Base-by-base conservation (phyloP, 1,140 invertebrate species). In the Drosophila lini region DNA sequence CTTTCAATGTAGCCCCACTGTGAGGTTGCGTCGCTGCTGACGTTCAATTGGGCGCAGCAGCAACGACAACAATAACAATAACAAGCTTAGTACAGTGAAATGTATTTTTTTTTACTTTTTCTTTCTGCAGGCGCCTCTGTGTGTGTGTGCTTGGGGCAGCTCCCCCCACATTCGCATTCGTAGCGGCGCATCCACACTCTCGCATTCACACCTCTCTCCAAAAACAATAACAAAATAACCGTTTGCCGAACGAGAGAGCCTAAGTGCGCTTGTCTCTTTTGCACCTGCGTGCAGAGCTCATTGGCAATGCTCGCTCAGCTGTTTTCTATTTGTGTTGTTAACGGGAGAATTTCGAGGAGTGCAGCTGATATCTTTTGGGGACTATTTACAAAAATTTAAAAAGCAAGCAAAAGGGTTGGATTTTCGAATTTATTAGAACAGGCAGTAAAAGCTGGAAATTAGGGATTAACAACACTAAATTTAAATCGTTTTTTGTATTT, bases 11-110 rank as follows among this genome's bases (percentile, higher is more conserved):
- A 34, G 28, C 15, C 52, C 70, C 70, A 75, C 69, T 40, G 52
- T 74, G 19, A 61, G 19, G 50, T 48, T 15, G 58, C 67, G 65
- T 38, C 71, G 61, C 55, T 69, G 79, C 56, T 68, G 84, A 74
- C 68, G 83, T 83, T 83, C 73, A 88, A 89, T 89, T 89, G 83
- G 81, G 83, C 83, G 68, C 83, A 77, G 69, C 81, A 82, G 68
- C 68, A 81, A 34, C 55, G 59, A 42, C 59, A 57, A 50, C 58
- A 80, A 32, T 47, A 70, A 50, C 58, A 80, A 32, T 47, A 70
- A 45, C 59, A 61, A 56, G 48, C 36, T 8, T 9, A 22, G n/a
- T 28, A 63, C 60, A 59, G 63, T 64, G 74, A 77, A 73, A 76
- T 84, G 60, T 69, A 69, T 81, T 78, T 78, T 50, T 53, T 74